Percentiles rank a stretch among this genome's conserved stretches.
These are phyloP conservation scores for Anguilla japonica DNA, from an alignment of 2,113 vertebrate species.

Conservation along the genomic window DNA sequence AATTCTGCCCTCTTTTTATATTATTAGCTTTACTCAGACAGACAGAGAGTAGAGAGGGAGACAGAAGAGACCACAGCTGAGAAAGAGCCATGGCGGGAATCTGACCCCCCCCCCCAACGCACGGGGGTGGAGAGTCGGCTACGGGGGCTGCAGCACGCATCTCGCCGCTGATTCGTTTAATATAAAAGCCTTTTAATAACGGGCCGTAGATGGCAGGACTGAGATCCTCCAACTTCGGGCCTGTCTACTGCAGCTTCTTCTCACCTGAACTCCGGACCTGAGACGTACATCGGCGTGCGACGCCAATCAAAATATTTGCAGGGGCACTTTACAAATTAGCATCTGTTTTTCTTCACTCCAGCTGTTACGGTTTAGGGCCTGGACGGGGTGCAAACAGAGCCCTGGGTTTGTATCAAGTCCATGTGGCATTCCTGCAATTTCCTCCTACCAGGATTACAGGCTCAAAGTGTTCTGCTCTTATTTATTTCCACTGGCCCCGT, in stretches of 20 bases:
- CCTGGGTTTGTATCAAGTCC: constrained; percentile 79
- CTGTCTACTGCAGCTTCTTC: background rate
- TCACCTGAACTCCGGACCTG: background rate
- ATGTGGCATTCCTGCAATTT: constrained; percentile 83
- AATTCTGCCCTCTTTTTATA: too few relatives aligned
- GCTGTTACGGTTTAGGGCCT: constrained; percentile 82
- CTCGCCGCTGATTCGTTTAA: too few relatives aligned
- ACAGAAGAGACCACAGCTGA: too few relatives aligned
- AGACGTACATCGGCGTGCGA: background rate
- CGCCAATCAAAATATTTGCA: constrained; percentile 50
- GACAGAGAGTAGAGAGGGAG: too few relatives aligned
- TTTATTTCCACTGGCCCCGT: constrained; percentile 78
- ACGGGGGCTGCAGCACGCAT: too few relatives aligned
- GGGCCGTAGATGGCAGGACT: too few relatives aligned
- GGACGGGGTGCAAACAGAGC: constrained; percentile 71
- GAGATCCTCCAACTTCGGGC: background rate
- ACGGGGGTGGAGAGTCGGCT: too few relatives aligned
- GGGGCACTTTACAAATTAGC: constrained; percentile 63
- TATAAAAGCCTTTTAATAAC: too few relatives aligned
- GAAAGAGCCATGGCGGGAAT: too few relatives aligned
- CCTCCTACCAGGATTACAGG: constrained; percentile 80
- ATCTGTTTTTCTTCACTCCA: constrained; percentile 67
- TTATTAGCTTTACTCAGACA: too few relatives aligned
- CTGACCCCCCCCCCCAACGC: too few relatives aligned
- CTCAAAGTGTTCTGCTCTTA: constrained; percentile 72